These are phyloP conservation scores for Cheilosia vulpina DNA, from an alignment of 2,888 invertebrate species.

Conservation along the genomic window DNA sequence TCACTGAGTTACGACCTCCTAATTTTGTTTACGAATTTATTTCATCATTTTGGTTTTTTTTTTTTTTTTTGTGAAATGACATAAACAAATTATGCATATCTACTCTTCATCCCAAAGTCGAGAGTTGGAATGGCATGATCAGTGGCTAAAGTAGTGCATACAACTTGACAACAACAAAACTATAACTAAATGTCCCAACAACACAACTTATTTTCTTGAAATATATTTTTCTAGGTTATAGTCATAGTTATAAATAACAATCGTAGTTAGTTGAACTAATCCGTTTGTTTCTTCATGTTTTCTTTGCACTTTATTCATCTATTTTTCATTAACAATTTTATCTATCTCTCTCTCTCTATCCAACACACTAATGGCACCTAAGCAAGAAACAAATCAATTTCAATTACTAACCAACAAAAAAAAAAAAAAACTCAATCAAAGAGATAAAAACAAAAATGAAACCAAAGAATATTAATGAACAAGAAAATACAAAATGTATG, in stretches of 20 bases:
- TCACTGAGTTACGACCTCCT: slow-evolving; percentile 48
- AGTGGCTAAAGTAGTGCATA: slow-evolving; percentile 49
- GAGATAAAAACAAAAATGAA: slow-evolving; percentile 6
- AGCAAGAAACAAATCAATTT: slow-evolving; percentile 26
- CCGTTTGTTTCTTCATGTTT: slow-evolving; percentile 18
- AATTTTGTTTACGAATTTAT: slow-evolving; percentile 51
- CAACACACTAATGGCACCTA: slow-evolving; percentile 83
- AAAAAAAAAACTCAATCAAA: slow-evolving; percentile 21
- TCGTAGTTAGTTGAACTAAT: slow-evolving; percentile 49
- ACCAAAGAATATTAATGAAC: slow-evolving; percentile 22
- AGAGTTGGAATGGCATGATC: slow-evolving; percentile 45
- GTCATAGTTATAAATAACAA: neutral
- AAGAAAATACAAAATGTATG: slow-evolving; percentile 74
- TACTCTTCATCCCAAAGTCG: slow-evolving; percentile 29
- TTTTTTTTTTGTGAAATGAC: slow-evolving; percentile 16
- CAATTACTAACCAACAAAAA: slow-evolving; percentile 14
- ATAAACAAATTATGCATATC: slow-evolving; percentile 37
- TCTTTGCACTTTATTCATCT: slow-evolving; percentile 78
- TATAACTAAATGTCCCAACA: slow-evolving; percentile 49
- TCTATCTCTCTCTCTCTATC: slow-evolving; percentile 76
- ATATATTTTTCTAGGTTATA: slow-evolving; percentile 13
- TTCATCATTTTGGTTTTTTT: slow-evolving; percentile 65
- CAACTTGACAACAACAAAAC: slow-evolving; percentile 42
- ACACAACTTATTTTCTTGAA: slow-evolving; percentile 48
- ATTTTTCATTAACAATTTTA: slow-evolving; percentile 81